Evolutionary conservation across 1,140 invertebrate genomes (phyloP).

Genomic region (Pseudomyrmex gracilis): DNA sequence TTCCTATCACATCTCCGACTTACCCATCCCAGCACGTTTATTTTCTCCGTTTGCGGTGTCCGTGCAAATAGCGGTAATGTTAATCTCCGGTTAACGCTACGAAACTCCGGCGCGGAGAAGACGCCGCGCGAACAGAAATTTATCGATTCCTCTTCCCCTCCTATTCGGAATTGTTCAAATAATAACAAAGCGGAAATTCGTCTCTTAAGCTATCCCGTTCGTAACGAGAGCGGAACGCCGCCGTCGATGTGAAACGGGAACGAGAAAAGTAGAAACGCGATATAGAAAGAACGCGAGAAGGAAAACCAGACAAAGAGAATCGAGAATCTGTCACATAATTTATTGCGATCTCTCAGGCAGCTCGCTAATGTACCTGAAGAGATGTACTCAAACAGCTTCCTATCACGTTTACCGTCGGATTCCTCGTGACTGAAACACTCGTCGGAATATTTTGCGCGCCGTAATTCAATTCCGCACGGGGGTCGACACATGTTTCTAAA

Average conservation of each 20-base stretch:
- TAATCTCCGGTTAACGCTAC: slow-evolving; percentile 55
- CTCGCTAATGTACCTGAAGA: slow-evolving; percentile 75
- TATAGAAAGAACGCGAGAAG: neutral
- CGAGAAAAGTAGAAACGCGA: neutral
- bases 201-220: slow-evolving; percentile 38
- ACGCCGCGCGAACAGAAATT: slow-evolving; percentile 26
- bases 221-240: slow-evolving; percentile 6
- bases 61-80: slow-evolving; percentile 56
- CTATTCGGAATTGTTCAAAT: slow-evolving; percentile 24
- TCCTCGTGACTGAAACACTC: slow-evolving; percentile 15
- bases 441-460: neutral
- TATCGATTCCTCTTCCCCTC: slow-evolving; percentile 28
- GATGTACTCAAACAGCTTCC: slow-evolving; percentile 54
- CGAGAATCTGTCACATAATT: slow-evolving; percentile 66
- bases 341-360: slow-evolving; percentile 71
- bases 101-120: slow-evolving; percentile 30
- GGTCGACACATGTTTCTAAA: no score
- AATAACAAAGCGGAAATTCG: slow-evolving; percentile 59
- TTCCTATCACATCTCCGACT: slow-evolving; percentile 19
- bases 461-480: neutral
- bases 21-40: slow-evolving; percentile 1
- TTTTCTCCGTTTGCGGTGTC: slow-evolving; percentile 28
- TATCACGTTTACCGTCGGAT: slow-evolving; percentile 9
- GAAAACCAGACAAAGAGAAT: neutral
- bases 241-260: neutral